Evolutionary conservation across 1,140 invertebrate species (phyloP), one percentile per base, ranked within the genome.

Genomic region (Carcinoscorpius rotundicauda): DNA sequence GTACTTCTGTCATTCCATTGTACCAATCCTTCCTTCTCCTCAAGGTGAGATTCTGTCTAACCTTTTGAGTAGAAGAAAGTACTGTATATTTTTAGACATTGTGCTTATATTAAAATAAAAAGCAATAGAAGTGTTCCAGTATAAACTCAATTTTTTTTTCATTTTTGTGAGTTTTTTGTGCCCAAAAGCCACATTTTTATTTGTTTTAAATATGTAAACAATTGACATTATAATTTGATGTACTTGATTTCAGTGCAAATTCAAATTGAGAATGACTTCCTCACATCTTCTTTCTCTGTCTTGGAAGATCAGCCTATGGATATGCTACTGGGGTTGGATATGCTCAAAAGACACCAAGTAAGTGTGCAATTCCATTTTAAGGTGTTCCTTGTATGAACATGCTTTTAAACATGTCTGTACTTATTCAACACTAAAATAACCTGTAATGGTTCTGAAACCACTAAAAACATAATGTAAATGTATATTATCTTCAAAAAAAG

Each of bases 301-400:
- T 79, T 99, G 48, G 90, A 97, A 76, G 89, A 98, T 69, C 95
- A 98, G 76, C 89, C 91, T 4, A 97, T 98, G 93, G 96, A 99
- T 73, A 97, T 99, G 92, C 78, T 99, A 29, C 79, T 99, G 4
- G 96, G 96, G 0, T 81, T 99, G 51, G 96, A 99, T 74, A 98
- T 98, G 93, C 79, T 99, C 0, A 95, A 93, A 78, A 80, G 96
- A 69, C 96, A 99, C 82, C 91, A 93, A 79, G 86, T 88, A 76
- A 11, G 52, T 56, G n/a, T 29, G 10, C 51, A 8, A 66, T 55
- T 11, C 50, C 49, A 4, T n/a, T 48, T 29, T 29, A 29, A 29
- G 29, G 2, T 29, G 29, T 29, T 29, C 29, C 29, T 29, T 29
- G 63, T 58, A 64, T 64, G 71, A 51, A 65, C 66, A 53, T 49